Base-by-base conservation (phyloP, 2,113 vertebrate species). In the Limanda limanda region DNA sequence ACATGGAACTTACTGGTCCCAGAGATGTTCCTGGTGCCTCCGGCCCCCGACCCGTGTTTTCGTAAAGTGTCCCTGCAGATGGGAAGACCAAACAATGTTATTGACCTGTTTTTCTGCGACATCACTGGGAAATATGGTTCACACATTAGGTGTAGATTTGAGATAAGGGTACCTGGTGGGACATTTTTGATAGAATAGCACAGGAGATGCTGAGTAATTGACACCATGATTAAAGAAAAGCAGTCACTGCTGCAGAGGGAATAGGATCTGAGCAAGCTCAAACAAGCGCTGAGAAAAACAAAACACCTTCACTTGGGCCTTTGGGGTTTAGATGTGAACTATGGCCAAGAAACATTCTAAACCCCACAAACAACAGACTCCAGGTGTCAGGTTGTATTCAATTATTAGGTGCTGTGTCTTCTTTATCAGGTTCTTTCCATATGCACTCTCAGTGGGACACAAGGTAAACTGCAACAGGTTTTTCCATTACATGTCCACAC, bases 1-100 rank as follows among this genome's bases (percentile, higher is more conserved):
- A 99, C 98, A 0, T 99, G 98, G 82, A 97, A 98, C 87, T 97
- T 99, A 89, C 97, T 99, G 3, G 97, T 99, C 73, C 98, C 98
- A 0, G 98, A 98, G 84, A 99, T 99, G 86, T 99, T 99, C 68
- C 98, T 94, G 7, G 98, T 99, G 5, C 97, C 98, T 64, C 98
- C 98, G 1, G 98, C 98, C 24, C 98, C 98, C 0, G 97, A 97
- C 21, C 98, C 98, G 18, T 99, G 97, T 61, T 96, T 95, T 85
- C 92, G 96, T 86, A 99, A 86, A 23, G 96, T 99, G 17, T 97
- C 96, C 94, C 98, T 98, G 59, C 12, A 83, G 59, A 73, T 7
- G 12, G 48, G 35, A 71, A 0, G 23, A 23, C 4, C 54, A 7
- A 54, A 54, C 4, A 54, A 8, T 48, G 17, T 9, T 3, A 2